Evolutionary conservation across 2,797 vertebrate species (phyloP), one percentile per base, ranked within the genome.

Genomic region (Leuciscus waleckii): DNA sequence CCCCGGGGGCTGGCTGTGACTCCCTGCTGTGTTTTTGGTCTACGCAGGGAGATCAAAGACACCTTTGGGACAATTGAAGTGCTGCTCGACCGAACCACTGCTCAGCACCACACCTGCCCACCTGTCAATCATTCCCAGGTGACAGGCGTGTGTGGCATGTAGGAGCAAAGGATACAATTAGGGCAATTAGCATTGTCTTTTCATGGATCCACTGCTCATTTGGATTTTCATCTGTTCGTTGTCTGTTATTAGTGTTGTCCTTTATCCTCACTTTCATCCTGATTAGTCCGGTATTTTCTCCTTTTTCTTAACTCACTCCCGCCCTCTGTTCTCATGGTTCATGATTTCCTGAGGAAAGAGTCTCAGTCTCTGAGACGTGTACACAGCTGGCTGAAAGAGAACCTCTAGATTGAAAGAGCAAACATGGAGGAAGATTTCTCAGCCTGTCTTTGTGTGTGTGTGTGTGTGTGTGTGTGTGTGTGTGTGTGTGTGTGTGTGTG

Each of bases 31-130:
- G 94, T 91, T 91, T 94, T 93, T 90, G 94, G 93, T 94, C 95
- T 95, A 95, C 94, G 94, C 91, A 90, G 89, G 88, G 93, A 95
- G 96, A 97, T 98, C 97, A 98, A 98, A 98, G 97, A 93, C 90
- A 93, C 90, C 23, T 86, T 58, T 92, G 90, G 94, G 96, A 98
- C 97, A 98, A 97, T 97, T 93, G 96, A 92, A 92, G 94, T 93
- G 88, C 89, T 91, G 91, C 88, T 88, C 83, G 77, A 88, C 49
- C 81, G 77, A 87, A 94, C 94, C 91, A 93, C 93, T 70, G 75
- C 86, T 82, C 81, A 85, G 89, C 77, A 61, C 68, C 84, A 86
- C 89, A 90, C 89, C 86, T 88, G 88, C 87, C 82, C 81, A 83
- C 84, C 92, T 92, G 93, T 94, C 94, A 93, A 81, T 93, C 92